Conservation (phyloP, 2,113 vertebrate species). For the Martes martes region DNA sequence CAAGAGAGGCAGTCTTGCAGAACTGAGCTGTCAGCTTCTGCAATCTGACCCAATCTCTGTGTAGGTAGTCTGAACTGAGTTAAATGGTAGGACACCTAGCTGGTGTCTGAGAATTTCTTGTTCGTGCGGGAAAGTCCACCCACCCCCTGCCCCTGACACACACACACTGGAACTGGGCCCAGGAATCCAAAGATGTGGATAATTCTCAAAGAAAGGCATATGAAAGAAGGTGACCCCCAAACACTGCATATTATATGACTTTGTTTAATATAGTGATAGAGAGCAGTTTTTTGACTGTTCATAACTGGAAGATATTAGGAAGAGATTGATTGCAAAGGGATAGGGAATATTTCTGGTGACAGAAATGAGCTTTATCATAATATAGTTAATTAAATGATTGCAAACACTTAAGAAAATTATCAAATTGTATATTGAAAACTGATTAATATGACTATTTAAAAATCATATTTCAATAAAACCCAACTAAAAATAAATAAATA, state of each 20-base stretch:
- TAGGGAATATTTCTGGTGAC: background rate
- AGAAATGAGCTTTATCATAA: background rate
- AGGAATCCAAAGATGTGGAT: background rate
- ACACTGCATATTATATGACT: background rate
- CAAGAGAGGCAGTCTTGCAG: background rate
- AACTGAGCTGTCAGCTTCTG: background rate
- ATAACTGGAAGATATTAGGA: background rate
- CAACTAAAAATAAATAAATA: background rate
- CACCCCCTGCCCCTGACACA: fast-evolving
- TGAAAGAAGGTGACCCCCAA: background rate
- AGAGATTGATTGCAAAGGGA: background rate
- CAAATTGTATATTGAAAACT: background rate
- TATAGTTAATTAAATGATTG: background rate
- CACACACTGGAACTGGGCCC: background rate
- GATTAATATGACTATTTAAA: background rate
- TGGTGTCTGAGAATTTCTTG: background rate
- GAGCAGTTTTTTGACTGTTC: background rate
- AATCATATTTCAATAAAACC: background rate
- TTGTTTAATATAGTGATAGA: background rate
- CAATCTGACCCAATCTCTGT: background rate
- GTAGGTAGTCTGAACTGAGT: background rate
- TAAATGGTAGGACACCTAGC: background rate
- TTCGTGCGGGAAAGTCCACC: background rate
- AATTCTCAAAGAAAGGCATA: background rate
- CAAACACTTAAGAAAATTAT: background rate